phyloP scores from a whole-genome alignment of 2,797 vertebrate species.

The Scyliorhinus canicula region DNA sequence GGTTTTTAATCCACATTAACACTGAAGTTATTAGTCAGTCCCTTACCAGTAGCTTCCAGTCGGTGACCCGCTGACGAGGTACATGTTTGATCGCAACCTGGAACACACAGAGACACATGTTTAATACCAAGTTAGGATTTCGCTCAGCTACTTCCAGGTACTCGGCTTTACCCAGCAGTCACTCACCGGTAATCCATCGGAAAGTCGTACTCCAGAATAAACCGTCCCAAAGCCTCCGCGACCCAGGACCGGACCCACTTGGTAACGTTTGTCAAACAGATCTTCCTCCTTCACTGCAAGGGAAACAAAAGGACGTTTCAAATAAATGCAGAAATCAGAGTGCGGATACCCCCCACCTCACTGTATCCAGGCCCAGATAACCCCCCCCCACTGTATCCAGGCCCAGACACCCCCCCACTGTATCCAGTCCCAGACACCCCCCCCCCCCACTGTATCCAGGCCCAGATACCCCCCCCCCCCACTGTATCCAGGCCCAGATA shows the following conservation, averaged over 20 bases:
- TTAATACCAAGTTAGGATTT: background rate
- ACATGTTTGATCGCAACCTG: conserved; percentile 51
- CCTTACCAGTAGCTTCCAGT: conserved; percentile 36
- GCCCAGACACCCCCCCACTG: too few relatives aligned
- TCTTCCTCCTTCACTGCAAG: conserved; percentile 42
- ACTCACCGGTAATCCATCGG: conserved; percentile 46
- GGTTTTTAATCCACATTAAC: too few relatives aligned
- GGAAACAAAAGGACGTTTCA: background rate
- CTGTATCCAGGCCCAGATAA: too few relatives aligned
- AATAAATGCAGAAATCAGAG: background rate
- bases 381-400: too few relatives aligned
- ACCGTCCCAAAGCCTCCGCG: conserved; percentile 49
- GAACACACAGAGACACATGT: background rate
- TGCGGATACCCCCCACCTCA: too few relatives aligned
- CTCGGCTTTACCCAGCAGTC: background rate
- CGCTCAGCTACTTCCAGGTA: background rate
- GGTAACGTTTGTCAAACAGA: conserved; percentile 46
- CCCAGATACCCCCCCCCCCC: too few relatives aligned
- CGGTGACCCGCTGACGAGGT: conserved; percentile 43
- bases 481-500: too few relatives aligned
- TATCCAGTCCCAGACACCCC: too few relatives aligned
- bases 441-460: too few relatives aligned
- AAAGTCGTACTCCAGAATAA: conserved; percentile 46
- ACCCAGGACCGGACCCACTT: conserved; percentile 46
- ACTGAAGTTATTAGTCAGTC: background rate